Evolutionary conservation across 1,140 invertebrate species (phyloP).

Genomic region (Arion vulgaris): DNA sequence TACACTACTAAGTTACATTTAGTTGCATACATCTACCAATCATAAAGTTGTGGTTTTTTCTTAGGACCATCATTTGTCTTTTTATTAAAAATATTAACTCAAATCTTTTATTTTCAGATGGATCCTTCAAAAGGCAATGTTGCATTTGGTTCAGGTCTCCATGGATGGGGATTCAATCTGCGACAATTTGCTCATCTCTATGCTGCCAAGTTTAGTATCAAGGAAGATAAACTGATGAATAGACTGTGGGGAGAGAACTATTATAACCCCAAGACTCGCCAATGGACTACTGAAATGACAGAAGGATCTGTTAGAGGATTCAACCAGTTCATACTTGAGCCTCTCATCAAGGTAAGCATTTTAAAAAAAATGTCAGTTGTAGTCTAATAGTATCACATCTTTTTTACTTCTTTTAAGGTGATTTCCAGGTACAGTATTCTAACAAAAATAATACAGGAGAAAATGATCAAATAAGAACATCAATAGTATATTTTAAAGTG

Average conservation of each 20-base stretch:
- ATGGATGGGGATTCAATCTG: slow-evolving; percentile 99
- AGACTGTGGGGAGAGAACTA: slow-evolving; percentile 94
- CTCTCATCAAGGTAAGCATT: slow-evolving; percentile 90
- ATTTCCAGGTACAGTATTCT: background rate
- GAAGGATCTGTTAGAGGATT: slow-evolving; percentile 95
- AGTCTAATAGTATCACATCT: background rate
- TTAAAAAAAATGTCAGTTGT: background rate
- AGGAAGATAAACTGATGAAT: slow-evolving; percentile 90
- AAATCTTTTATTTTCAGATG: slow-evolving; percentile 74
- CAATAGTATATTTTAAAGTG: background rate
- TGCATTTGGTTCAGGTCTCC: slow-evolving; percentile 97
- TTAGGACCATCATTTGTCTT: too few species aligned
- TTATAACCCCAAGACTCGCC: slow-evolving; percentile 89
- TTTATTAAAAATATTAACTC: too few species aligned
- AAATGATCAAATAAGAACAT: background rate
- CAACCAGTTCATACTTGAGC: slow-evolving; percentile 98
- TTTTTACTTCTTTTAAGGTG: background rate
- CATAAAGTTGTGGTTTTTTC: too few species aligned
- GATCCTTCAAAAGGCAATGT: slow-evolving; percentile 98
- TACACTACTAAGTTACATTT: too few species aligned
- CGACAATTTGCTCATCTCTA: slow-evolving; percentile 99
- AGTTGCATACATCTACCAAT: too few species aligned
- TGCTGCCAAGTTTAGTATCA: slow-evolving; percentile 92
- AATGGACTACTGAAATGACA: slow-evolving; percentile 88
- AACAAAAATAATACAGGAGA: background rate